Conservation (phyloP, 2,113 vertebrate genomes). For the Meriones unguiculatus region DNA sequence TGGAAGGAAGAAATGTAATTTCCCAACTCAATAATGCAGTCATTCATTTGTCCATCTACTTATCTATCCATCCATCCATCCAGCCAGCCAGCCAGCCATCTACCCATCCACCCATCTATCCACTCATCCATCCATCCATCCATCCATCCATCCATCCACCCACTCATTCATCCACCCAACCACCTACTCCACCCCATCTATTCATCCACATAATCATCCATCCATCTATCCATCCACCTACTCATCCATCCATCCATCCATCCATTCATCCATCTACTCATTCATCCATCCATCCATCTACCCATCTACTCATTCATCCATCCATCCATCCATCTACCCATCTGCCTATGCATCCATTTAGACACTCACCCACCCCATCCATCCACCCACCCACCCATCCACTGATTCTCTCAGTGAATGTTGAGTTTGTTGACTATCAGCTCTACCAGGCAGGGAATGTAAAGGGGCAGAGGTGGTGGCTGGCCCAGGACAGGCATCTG, state of each 20-base stretch:
- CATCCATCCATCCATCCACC: too few relatives aligned
- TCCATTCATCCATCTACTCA: not conserved
- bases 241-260: not conserved
- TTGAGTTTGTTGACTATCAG: fast-evolving
- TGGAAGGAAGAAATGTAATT: not conserved
- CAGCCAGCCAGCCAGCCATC: not conserved
- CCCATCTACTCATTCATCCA: not conserved
- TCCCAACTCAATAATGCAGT: not conserved
- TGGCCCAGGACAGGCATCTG: not conserved
- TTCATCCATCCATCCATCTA: not conserved
- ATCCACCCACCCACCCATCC: too few relatives aligned
- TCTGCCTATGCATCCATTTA: not conserved
- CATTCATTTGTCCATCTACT: not conserved
- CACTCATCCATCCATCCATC: not conserved
- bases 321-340: not conserved
- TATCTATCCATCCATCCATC: not conserved
- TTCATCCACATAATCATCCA: fast-evolving
- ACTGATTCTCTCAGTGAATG: not conserved
- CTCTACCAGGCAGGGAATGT: not conserved
- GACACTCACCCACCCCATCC: not conserved
- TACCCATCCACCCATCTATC: not conserved
- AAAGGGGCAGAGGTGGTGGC: not conserved
- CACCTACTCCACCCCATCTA: not conserved
- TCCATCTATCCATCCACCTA: not conserved
- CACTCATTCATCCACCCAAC: not conserved